A percentile compares a stretch with the other conserved stretches of the same genome.
Evolutionary conservation across 2,113 vertebrate species (phyloP).

Genomic region (Nasalis larvatus): DNA sequence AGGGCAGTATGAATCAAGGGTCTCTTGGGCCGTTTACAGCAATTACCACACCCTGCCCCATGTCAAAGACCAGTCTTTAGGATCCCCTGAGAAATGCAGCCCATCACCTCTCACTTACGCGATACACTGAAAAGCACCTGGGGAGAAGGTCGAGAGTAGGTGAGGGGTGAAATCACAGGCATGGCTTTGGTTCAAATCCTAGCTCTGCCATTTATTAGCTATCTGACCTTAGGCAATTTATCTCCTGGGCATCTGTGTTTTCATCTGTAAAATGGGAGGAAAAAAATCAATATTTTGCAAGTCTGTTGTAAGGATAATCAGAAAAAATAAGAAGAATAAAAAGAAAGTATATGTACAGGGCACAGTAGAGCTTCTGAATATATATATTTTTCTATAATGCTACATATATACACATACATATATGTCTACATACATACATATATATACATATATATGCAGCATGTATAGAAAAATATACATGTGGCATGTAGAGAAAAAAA

Average conservation of each 20-base stretch:
- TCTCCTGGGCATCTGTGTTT: neutral
- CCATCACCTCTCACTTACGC: neutral
- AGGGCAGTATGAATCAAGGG: neutral
- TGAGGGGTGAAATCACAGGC: neutral
- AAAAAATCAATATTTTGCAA: neutral
- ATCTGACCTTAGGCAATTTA: neutral
- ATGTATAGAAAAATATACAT: neutral
- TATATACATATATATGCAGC: neutral
- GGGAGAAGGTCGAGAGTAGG: neutral
- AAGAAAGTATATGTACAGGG: neutral
- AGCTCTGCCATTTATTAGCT: neutral
- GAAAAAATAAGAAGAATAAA: neutral
- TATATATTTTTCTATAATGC: too few species aligned
- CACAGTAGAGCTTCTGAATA: neutral
- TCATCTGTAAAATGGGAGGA: neutral
- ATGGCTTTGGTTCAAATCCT: neutral
- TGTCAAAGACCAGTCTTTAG: neutral
- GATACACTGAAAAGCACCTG: neutral
- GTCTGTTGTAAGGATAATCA: neutral
- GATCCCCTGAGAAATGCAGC: neutral
- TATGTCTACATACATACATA: too few species aligned
- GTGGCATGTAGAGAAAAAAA: neutral
- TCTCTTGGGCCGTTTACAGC: neutral
- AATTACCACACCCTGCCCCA: neutral
- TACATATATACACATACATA: too few species aligned